Evolutionary conservation across 2,113 vertebrate genomes (phyloP), one percentile per base, ranked within the genome.

Genomic region (Nesogale talazaci): DNA sequence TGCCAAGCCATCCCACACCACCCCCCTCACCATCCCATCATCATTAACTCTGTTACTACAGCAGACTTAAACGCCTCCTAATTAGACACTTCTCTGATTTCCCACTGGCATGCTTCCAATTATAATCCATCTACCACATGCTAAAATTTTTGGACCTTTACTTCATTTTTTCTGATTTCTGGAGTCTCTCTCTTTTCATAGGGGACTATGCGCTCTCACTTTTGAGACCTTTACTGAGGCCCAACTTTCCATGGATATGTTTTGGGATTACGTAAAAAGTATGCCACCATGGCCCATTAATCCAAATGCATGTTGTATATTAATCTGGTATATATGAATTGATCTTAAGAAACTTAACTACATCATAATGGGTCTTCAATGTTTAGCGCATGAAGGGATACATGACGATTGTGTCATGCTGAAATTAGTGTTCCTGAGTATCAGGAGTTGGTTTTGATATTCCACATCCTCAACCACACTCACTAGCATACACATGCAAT

Each of bases 41-140:
- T 69, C 72, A 83, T 88, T 65, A 86, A 91, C 16, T 75, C 65
- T 89, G 65, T 84, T 84, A 61, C 42, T 25, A 81, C 23, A 76
- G 74, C n/a, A 67, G 67, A 69, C 36, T 93, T 56, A 91, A 81
- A 84, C 90, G 86, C 34, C 38, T 34, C 59, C 52, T 79, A 88
- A 94, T 78, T 34, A 56, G 36, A 57, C 61, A 88, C 22, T 40
- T 34, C 63, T 31, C 19, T 69, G 75, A 52, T 80, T 92, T 70
- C 20, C 16, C 23, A 59, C 27, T 79, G 38, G 69, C 77, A 83
- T 42, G 9, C 8, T 38, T 86, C 38, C 59, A 67, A 77, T 74
- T 69, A 6, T 40, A 89, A 63, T 81, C 83, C 85, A 65, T 23
- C 59, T 65, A 52, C 0, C 52, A 61, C 23, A 86, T 84, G 22